phyloP scores from a whole-genome alignment of 2,113 vertebrate genomes.

The Entelurus aequoreus region DNA sequence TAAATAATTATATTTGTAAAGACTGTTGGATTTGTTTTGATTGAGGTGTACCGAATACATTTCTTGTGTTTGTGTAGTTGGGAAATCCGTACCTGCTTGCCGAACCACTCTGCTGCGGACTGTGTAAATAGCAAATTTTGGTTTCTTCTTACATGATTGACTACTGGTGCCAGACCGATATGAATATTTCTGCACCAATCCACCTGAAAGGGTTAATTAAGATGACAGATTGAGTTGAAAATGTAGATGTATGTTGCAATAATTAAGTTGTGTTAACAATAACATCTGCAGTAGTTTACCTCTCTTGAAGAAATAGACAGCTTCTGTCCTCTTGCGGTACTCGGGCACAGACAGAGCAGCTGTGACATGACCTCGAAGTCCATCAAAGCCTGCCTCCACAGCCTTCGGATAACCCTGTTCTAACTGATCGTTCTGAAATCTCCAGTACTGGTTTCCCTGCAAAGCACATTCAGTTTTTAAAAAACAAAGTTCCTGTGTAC shows the following conservation, averaged over 20 bases:
- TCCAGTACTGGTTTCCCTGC: slow-evolving; percentile 87
- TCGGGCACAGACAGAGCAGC: slow-evolving; percentile 84
- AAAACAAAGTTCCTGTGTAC: neutral
- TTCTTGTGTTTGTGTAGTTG: neutral
- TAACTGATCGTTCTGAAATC: slow-evolving; percentile 82
- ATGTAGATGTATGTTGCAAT: no score
- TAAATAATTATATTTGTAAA: no score
- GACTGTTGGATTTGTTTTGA: no score
- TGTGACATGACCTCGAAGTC: slow-evolving; percentile 79
- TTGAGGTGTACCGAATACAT: neutral
- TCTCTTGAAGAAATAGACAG: slow-evolving; percentile 93
- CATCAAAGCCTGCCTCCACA: slow-evolving; percentile 79
- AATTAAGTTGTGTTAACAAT: neutral
- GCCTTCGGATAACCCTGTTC: slow-evolving; percentile 82
- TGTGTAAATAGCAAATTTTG: slow-evolving; percentile 52
- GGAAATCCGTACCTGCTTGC: slow-evolving; percentile 52
- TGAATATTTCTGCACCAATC: slow-evolving; percentile 83
- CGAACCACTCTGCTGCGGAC: slow-evolving; percentile 30
- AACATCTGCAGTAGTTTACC: slow-evolving; percentile 61
- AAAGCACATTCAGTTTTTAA: neutral
- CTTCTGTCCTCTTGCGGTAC: slow-evolving; percentile 76
- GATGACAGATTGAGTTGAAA: neutral
- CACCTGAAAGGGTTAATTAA: slow-evolving; percentile 66
- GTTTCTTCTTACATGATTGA: slow-evolving; percentile 63
- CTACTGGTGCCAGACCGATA: slow-evolving; percentile 76